Evolutionary conservation across 1,140 invertebrate species (phyloP).

Genomic region (Drosophila littoralis): DNA sequence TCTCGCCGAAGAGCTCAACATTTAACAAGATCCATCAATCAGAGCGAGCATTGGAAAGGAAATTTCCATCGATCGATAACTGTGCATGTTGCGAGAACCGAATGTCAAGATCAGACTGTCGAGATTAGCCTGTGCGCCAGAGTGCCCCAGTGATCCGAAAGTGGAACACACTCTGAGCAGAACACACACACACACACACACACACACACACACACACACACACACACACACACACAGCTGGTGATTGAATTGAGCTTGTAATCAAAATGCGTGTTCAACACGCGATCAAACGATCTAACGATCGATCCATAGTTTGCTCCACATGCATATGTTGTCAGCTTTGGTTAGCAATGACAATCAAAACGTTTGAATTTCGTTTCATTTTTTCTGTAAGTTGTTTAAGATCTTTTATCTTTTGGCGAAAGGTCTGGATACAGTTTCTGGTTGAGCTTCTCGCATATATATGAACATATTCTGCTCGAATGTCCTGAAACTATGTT

Average conservation of each 20-base stretch:
- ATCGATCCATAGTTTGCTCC: background rate
- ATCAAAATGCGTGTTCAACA: slow-evolving; percentile 11
- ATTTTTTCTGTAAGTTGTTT: background rate
- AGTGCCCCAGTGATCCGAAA: background rate
- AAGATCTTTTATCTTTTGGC: too few species aligned
- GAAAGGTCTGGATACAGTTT: too few species aligned
- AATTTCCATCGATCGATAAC: slow-evolving; percentile 22
- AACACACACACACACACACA: too few species aligned
- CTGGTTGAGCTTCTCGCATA: too few species aligned
- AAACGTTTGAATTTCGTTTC: background rate
- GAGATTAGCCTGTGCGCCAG: background rate
- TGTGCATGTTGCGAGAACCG: slow-evolving; percentile 16
- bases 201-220: background rate
- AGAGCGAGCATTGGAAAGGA: slow-evolving; percentile 11
- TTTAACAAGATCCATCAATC: slow-evolving; percentile 41
- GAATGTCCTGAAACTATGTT: too few species aligned
- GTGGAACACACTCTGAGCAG: slow-evolving; percentile 14
- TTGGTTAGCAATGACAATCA: too few species aligned
- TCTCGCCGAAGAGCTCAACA: background rate
- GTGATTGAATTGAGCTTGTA: slow-evolving; percentile 10
- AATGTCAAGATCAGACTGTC: slow-evolving; percentile 36
- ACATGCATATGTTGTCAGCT: background rate
- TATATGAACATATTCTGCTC: too few species aligned
- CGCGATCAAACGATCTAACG: background rate
- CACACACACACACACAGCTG: slow-evolving; percentile 7